Evolutionary conservation across 2,888 invertebrate genomes (phyloP), one percentile per base, ranked within the genome.

Genomic region (Scotopteryx bipunctaria): DNA sequence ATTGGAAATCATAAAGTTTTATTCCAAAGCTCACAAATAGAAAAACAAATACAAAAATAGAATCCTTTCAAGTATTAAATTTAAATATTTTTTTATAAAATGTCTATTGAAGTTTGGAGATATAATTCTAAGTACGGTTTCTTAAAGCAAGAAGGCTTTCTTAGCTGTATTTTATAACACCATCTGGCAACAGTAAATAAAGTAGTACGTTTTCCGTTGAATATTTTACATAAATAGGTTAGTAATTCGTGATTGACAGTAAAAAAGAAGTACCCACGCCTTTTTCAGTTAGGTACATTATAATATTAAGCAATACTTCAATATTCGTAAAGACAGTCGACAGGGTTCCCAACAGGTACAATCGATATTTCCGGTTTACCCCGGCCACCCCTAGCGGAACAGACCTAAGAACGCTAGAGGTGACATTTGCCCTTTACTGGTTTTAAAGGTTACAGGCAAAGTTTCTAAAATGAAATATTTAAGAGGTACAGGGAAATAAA

Each of bases 321-420:
- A 71, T 71, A 71, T 68, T 69, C 59, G 33, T 45, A 54, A 51
- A 53, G 45, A 57, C 55, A 57, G 54, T 55, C 23, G 45, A 21
- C 45, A 9, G 23, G 54, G 42, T 45, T 43, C 41, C 17, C 25
- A 57, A 60, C 56, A 58, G 77, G 78, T 78, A 78, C 77, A 81
- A 83, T 82, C 83, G 67, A 83, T 83, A 83, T 76, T 76, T 72
- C 78, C 73, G 70, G 67, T 65, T 63, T 58, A 47, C 57, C 61
- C 66, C 58, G 59, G 64, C 71, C 71, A 67, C 66, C 48, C 51
- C 57, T 62, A 62, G 61, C 50, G 63, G 59, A 70, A 73, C 67
- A 76, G 78, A 74, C 65, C 58, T 55, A 64, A 59, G 66, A 78
- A 79, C 70, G 69, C 64, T 73, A 77, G 75, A 78, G 49, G 64